Evolutionary conservation across 2,113 vertebrate genomes (phyloP), one percentile per base, ranked within the genome.

Genomic region (Aspidoscelis tigris): DNA sequence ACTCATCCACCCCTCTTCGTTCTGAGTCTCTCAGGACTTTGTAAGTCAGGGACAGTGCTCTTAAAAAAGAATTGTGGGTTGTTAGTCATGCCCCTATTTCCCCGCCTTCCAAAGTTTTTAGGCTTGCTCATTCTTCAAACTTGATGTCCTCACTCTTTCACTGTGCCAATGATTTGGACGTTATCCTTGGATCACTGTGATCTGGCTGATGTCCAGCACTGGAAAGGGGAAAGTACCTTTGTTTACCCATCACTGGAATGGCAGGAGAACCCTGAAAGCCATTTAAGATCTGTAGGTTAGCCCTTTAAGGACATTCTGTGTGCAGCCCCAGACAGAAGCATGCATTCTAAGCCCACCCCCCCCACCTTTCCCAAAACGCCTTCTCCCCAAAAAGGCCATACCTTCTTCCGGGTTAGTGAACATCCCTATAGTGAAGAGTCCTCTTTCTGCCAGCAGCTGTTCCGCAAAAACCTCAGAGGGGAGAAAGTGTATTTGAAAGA

Each of bases 331-430:
- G 47, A 50, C 47, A 50, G 8, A 50, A 50, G 8, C 47, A 50
- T 50, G 47, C 58, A 61, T 61, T 61, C 12, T 16, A 61, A 33
- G 33, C 14, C 12, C 53, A 55, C 1, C 12, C 58, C 14, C 58
- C 12, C 58, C 10, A 72, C 7, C n/a, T 6, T 9, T 18, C 14
- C 21, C 21, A 39, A 58, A 74, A 53, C 16, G 26, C 86, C 44
- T 44, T 43, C 0, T 58, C 74, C 81, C 86, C 86, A 66, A 20
- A 24, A 44, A 50, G 55, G 77, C 87, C 90, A 81, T 96, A 96
- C 96, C 96, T 96, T 96, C 94, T 89, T 81, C 94, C 88, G 89
- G 92, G 86, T 95, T 93, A 85, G 92, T 94, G 47, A 90, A 93
- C 95, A 96, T 96, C 86, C 87, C 61, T 93, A 39, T 47, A 41